Percentiles rank a stretch among this genome's conserved stretches.
Conservation (phyloP, 2,113 vertebrate species). For the Bos javanicus region DNA sequence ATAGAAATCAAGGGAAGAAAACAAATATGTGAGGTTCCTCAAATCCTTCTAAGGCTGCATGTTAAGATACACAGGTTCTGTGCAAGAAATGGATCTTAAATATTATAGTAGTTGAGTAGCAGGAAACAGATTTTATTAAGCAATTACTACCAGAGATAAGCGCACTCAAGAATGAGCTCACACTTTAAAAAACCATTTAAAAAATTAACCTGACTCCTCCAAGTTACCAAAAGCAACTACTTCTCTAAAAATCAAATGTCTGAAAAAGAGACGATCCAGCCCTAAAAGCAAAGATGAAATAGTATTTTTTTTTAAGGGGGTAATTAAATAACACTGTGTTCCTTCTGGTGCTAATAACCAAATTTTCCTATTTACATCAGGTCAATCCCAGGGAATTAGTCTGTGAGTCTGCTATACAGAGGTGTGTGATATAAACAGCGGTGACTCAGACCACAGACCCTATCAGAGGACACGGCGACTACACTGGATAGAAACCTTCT, state of each 20-base stretch:
- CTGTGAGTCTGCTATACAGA: neutral
- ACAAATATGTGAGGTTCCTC: neutral
- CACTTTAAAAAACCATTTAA: slow-evolving; percentile 12
- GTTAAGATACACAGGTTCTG: neutral
- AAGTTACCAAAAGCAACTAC: slow-evolving; percentile 40
- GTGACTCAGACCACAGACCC: neutral
- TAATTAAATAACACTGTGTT: slow-evolving; percentile 27
- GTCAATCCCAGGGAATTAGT: neutral
- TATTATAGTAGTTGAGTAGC: neutral
- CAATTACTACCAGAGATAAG: slow-evolving; percentile 21
- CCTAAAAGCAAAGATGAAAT: slow-evolving; percentile 31
- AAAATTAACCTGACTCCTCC: slow-evolving; percentile 38
- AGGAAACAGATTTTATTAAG: neutral
- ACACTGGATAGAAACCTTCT: neutral
- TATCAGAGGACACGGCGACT: neutral
- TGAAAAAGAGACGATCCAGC: neutral
- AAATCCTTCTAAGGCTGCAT: neutral
- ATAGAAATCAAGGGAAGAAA: neutral
- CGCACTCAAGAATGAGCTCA: neutral
- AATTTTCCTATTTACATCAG: neutral
- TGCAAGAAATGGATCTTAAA: neutral
- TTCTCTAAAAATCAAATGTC: slow-evolving; percentile 32
- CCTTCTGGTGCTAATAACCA: neutral
- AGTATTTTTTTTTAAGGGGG: neutral
- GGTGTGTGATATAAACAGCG: neutral